phyloP scores from a whole-genome alignment of 1,140 invertebrate genomes.

The Apis dorsata region DNA sequence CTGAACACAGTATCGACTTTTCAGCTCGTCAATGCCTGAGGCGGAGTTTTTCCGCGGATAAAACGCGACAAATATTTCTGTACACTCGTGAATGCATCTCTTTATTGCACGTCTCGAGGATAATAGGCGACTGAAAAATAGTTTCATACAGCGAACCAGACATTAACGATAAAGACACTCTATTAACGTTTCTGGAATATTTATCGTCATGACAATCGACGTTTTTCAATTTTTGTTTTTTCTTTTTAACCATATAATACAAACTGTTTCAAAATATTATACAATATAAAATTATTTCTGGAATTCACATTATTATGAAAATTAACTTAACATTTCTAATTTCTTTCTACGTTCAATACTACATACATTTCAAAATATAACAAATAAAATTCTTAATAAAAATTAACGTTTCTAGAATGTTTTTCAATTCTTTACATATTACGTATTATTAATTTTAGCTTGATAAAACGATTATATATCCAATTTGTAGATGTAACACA shows the following conservation, averaged over 20 bases:
- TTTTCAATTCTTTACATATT: no score
- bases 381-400: no score
- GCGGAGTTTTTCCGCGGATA: neutral
- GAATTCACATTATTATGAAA: no score
- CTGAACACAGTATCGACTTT: slow-evolving; percentile 5
- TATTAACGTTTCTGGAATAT: neutral
- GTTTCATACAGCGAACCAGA: neutral
- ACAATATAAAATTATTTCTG: no score
- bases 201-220: neutral
- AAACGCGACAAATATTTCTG: neutral
- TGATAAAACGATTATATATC: no score
- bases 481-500: no score
- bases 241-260: neutral
- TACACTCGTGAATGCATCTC: neutral
- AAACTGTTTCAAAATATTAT: neutral
- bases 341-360: no score
- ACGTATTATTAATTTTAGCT: no score
- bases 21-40: neutral
- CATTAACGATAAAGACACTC: neutral
- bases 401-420: no score
- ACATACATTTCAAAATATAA: no score
- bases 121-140: neutral
- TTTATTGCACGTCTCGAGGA: neutral
- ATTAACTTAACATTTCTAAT: no score
- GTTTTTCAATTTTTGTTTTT: neutral